Evolutionary conservation across 2,797 vertebrate species (phyloP).

Genomic region (Lacerta bilineata): DNA sequence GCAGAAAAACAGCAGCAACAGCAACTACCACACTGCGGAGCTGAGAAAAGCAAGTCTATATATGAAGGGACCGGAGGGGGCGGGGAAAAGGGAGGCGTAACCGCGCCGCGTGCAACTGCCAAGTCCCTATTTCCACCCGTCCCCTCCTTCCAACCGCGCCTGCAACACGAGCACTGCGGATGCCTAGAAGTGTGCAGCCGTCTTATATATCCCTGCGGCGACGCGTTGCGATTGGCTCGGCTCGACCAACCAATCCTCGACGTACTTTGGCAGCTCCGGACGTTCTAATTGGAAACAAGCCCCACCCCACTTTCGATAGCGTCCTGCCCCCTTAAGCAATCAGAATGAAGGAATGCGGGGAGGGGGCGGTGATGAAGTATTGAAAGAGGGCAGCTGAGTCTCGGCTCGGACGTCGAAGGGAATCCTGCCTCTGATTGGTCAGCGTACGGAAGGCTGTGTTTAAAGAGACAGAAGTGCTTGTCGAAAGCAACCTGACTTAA

Average conservation of each 20-base stretch:
- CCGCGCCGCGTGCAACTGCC: background rate
- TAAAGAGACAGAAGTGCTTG: conserved; percentile 40
- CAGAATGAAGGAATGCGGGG: background rate
- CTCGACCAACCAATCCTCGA: conserved; percentile 8
- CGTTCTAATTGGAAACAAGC: background rate
- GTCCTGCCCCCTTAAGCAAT: background rate
- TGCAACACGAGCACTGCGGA: conserved; percentile 37
- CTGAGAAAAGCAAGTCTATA: background rate
- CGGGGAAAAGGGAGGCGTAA: conserved; percentile 35
- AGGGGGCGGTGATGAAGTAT: rapidly evolving
- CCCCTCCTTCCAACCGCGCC: background rate
- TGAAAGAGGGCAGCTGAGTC: rapidly evolving
- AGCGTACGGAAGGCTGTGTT: conserved; percentile 21
- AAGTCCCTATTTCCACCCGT: background rate
- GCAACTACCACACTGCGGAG: no score
- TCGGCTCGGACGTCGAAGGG: conserved; percentile 36
- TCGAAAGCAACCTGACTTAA: background rate
- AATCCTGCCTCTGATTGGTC: conserved; percentile 65
- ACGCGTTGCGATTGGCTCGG: conserved; percentile 45
- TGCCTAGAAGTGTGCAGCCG: rapidly evolving
- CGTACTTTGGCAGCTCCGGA: rapidly evolving
- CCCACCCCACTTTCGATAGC: background rate
- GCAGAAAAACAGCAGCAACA: no score
- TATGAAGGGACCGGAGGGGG: background rate
- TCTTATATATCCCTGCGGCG: background rate